These are phyloP conservation scores for Peromyscus polionotus DNA, from an alignment of 2,113 vertebrate genomes.

Conservation along the genomic window DNA sequence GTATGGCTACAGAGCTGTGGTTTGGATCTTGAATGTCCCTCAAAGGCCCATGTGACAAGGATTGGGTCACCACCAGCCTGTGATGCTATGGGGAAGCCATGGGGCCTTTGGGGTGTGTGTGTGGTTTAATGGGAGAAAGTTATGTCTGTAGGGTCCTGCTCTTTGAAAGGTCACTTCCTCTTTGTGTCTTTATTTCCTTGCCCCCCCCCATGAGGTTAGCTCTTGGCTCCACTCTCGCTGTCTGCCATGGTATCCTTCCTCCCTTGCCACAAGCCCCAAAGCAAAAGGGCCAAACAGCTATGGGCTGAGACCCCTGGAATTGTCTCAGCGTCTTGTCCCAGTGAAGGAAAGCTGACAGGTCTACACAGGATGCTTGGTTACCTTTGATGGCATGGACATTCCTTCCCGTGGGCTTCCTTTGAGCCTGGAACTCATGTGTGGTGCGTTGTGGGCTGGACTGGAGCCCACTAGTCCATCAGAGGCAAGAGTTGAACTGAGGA, in stretches of 20 bases:
- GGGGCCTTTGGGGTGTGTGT: background rate
- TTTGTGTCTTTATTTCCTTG: background rate
- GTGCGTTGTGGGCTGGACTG: background rate
- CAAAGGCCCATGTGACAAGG: background rate
- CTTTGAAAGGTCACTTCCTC: background rate
- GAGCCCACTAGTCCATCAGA: background rate
- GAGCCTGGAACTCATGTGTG: background rate
- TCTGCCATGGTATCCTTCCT: background rate
- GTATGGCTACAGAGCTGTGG: background rate
- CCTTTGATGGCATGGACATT: background rate
- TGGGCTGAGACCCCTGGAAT: background rate
- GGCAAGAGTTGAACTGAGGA: constrained; percentile 67
- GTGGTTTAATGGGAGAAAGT: background rate
- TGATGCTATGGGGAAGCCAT: background rate
- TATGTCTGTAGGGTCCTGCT: background rate
- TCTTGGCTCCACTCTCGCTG: background rate
- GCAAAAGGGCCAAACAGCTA: background rate
- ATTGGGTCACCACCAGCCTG: background rate
- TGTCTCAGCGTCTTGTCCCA: background rate
- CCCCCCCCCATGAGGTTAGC: background rate
- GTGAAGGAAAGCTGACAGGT: background rate
- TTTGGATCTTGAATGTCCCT: background rate
- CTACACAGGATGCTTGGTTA: background rate
- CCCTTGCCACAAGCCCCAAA: background rate
- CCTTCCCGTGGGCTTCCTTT: background rate